phyloP scores from a whole-genome alignment of 2,113 vertebrate species.

The Chrysemys picta region DNA sequence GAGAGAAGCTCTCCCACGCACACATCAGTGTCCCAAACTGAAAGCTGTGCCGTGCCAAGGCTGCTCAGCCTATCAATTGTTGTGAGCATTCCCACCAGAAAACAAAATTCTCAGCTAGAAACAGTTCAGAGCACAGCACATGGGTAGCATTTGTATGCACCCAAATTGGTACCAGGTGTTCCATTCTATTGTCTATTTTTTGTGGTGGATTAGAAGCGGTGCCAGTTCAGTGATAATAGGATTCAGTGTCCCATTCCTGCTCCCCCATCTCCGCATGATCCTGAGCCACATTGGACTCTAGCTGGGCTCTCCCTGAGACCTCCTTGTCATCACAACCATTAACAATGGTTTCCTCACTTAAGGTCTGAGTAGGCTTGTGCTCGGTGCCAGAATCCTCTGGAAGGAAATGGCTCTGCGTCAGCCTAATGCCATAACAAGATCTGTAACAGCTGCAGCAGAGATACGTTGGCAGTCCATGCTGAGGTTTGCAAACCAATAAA shows the following conservation, averaged over 20 bases:
- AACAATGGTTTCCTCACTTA: conserved; percentile 34
- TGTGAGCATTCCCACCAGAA: conserved; percentile 54
- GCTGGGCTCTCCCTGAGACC: conserved; percentile 9
- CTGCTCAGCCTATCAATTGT: conserved; percentile 29
- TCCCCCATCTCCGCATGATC: background rate
- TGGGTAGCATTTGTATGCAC: conserved; percentile 31
- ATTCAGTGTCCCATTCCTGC: background rate
- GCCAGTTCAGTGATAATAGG: conserved; percentile 18
- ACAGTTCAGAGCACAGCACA: conserved; percentile 1
- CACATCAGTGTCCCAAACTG: conserved; percentile 24
- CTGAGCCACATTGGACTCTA: background rate
- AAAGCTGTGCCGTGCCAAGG: background rate
- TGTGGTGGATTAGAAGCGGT: background rate
- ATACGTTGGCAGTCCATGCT: conserved; percentile 70
- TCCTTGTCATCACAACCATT: conserved; percentile 59
- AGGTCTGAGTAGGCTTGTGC: conserved; percentile 26
- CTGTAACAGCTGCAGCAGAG: conserved; percentile 70
- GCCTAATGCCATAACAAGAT: conserved; percentile 71
- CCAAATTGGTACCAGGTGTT: conserved; percentile 38
- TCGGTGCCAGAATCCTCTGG: conserved; percentile 62
- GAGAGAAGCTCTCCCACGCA: background rate
- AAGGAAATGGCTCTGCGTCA: conserved; percentile 69
- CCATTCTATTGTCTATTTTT: background rate
- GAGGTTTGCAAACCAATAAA: conserved; percentile 71
- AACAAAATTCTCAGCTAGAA: conserved; percentile 9